Evolutionary conservation across 2,888 invertebrate species (phyloP).

Genomic region (Tachina fera): DNA sequence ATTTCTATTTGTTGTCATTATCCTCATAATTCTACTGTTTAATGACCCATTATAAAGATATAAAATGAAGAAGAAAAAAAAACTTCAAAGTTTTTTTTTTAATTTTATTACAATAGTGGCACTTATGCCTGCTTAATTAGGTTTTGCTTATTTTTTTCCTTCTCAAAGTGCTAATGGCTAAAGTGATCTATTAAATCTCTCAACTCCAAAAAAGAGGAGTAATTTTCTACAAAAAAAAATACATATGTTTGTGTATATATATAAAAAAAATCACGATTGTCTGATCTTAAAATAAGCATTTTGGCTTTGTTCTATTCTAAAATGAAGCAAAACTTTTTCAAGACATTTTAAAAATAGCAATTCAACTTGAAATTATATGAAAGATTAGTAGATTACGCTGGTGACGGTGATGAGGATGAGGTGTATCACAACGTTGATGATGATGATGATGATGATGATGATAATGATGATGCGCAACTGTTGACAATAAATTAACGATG

Average conservation of each 20-base stretch:
- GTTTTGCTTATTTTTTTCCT: not conserved
- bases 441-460: conserved; percentile 18
- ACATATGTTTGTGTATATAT: not conserved
- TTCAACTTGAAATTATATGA: conserved; percentile 59
- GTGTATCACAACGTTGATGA: conserved; percentile 18
- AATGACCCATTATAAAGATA: conserved; percentile 37
- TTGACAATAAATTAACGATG: conserved; percentile 69
- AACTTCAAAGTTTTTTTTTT: conserved; percentile 46
- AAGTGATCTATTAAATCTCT: conserved; percentile 66
- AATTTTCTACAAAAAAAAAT: not conserved
- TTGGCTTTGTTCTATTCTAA: conserved; percentile 22
- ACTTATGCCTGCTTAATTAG: conserved; percentile 53
- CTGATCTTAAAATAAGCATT: conserved; percentile 24
- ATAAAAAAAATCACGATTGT: conserved; percentile 36
- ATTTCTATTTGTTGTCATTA: conserved; percentile 25
- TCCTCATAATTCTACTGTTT: conserved; percentile 20
- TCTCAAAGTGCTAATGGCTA: conserved; percentile 62
- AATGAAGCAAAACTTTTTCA: conserved; percentile 9
- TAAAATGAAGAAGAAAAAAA: conserved; percentile 29
- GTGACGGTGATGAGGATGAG: conserved; percentile 32
- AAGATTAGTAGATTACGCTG: conserved; percentile 25
- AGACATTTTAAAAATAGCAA: conserved; percentile 61
- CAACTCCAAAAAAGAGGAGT: conserved; percentile 37
- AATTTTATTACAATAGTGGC: conserved; percentile 20
- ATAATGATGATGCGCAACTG: conserved; percentile 64